These are phyloP conservation scores for Leucosticte australis DNA, from an alignment of 2,113 vertebrate genomes.

Conservation along the genomic window DNA sequence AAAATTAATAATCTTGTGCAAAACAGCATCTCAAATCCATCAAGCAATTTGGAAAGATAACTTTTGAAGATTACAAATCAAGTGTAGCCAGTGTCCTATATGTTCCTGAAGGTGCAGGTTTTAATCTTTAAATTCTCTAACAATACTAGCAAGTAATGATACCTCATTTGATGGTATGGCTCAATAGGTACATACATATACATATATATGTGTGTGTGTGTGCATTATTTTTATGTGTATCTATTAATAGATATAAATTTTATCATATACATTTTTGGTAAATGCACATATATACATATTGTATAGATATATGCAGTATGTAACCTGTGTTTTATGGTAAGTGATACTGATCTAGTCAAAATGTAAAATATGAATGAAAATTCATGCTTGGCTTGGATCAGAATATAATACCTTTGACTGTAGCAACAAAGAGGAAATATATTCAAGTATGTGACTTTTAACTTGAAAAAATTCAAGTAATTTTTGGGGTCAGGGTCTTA, in stretches of 20 bases:
- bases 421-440: not conserved
- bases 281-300: not conserved
- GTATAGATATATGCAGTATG: not conserved
- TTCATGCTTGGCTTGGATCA: not conserved
- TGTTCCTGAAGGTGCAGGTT: not conserved
- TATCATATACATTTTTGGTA: not conserved
- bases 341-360: not conserved
- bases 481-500: not conserved
- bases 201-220: accelerated
- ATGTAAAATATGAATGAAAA: not conserved
- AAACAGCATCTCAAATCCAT: not conserved
- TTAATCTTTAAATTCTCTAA: not conserved
- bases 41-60: not conserved
- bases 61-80: not conserved
- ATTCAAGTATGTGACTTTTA: not conserved
- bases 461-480: not conserved
- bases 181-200: not conserved
- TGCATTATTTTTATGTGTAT: not conserved
- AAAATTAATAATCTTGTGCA: not conserved
- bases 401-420: not conserved
- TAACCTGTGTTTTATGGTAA: not conserved
- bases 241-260: not conserved
- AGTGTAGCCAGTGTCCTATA: not conserved
- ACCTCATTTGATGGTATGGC: not conserved
- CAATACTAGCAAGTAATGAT: not conserved